Evolutionary conservation across 2,113 vertebrate species (phyloP).

Genomic region (Genyomyrus donnyi): DNA sequence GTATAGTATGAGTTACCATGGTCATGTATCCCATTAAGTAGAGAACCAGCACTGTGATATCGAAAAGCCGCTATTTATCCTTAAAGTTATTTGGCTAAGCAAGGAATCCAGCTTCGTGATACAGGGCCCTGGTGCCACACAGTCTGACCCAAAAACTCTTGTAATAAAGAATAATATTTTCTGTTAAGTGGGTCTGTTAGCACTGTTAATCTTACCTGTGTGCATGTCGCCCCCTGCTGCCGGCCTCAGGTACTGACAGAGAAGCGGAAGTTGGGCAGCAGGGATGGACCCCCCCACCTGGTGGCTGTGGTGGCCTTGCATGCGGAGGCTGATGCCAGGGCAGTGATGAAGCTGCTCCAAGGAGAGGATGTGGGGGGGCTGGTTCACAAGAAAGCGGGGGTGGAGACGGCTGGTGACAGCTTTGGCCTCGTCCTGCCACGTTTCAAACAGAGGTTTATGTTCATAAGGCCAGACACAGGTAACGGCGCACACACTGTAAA

Average conservation of each 20-base stretch:
- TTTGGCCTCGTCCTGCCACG: conserved; percentile 73
- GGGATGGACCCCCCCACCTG: conserved; percentile 83
- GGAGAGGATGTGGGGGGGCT: conserved; percentile 50
- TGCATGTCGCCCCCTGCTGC: not conserved
- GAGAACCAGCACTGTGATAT: not conserved
- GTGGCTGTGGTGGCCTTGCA: conserved; percentile 78
- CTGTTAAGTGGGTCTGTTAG: not conserved
- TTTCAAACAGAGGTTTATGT: conserved; percentile 83
- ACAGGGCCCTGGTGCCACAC: not conserved
- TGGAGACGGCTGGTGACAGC: conserved; percentile 44
- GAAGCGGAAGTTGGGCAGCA: conserved; percentile 80
- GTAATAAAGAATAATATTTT: not conserved
- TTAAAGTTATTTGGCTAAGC: not conserved
- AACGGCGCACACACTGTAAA: conserved; percentile 22
- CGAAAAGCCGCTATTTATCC: not conserved
- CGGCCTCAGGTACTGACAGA: conserved; percentile 74
- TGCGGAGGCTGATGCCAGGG: conserved; percentile 35
- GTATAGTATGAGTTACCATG: not conserved
- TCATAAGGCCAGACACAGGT: conserved; percentile 70
- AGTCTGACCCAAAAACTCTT: not conserved
- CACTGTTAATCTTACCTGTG: not conserved
- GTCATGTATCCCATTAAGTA: not conserved
- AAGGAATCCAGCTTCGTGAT: not conserved
- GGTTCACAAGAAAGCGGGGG: conserved; percentile 44
- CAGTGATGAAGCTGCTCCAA: conserved; percentile 59